Evolutionary conservation across 2,113 vertebrate genomes (phyloP).

Genomic region (Rousettus leschenaultii): DNA sequence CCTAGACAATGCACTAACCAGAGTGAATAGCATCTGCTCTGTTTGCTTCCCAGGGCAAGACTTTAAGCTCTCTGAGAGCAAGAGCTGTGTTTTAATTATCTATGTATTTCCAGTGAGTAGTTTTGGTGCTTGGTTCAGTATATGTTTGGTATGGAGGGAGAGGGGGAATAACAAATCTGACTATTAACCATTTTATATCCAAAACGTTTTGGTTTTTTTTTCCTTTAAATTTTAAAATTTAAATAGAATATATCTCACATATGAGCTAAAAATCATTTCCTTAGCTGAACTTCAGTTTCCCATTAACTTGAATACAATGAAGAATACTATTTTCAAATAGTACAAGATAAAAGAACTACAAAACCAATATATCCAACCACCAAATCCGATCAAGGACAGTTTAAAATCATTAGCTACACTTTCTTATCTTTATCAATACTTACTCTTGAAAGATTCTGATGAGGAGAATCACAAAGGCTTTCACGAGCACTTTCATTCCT

Average conservation of each 20-base stretch:
- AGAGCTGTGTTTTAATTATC: not conserved
- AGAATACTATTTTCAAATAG: constrained; percentile 18
- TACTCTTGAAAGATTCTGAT: constrained; percentile 75
- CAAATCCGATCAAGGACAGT: constrained; percentile 11
- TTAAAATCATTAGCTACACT: constrained; percentile 6
- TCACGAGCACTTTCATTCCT: constrained; percentile 73
- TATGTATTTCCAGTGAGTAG: not conserved
- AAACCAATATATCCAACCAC: not conserved
- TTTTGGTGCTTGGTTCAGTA: not conserved
- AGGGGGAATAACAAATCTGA: not conserved
- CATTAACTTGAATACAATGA: not conserved
- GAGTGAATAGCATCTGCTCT: not conserved
- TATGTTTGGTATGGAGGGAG: not conserved
- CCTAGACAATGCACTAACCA: not conserved
- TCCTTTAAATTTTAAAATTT: not conserved
- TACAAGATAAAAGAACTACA: constrained; percentile 23
- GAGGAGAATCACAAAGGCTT: constrained; percentile 73
- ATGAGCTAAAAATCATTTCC: not conserved
- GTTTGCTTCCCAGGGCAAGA: not conserved
- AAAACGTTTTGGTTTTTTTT: not conserved
- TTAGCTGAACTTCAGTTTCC: constrained; percentile 4
- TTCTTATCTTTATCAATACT: constrained; percentile 51
- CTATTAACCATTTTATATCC: not conserved
- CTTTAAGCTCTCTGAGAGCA: not conserved
- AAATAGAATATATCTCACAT: not conserved